Evolutionary conservation across 2,888 invertebrate genomes (phyloP), one percentile per base, ranked within the genome.

Genomic region (Macrosoma leucophasiata): DNA sequence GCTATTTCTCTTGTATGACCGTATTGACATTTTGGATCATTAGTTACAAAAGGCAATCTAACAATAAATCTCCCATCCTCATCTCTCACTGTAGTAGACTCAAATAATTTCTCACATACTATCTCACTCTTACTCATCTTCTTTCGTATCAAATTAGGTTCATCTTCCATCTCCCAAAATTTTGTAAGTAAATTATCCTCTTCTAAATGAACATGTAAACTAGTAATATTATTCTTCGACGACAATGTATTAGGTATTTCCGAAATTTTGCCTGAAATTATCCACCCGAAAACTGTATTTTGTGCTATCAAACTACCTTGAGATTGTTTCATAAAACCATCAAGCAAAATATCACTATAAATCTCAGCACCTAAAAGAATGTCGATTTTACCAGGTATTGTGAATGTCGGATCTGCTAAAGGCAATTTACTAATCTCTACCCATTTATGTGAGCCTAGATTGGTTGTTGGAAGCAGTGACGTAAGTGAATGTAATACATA

Each of bases 91-190:
- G 42, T 43, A 0, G 46, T 51, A 3, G 14, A n/a, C n/a, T 12
- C 5, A 22, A 18, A 50, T 4, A 36, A 13, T 0, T 36, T 32
- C 35, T 52, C 49, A 22, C 46, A 54, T 2, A 5, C 15, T 17
- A 40, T 21, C 19, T 52, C 50, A 26, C 48, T 47, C 2, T 8
- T 13, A 2, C 48, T 43, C 3, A 48, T 33, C 19, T 30, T 43
- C 1, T 29, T 32, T 8, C 1, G 7, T n/a, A n/a, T n/a, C 3
- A 13, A n/a, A 8, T 12, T 22, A 5, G 33, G 29, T 14, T 50
- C 46, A 0, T 44, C 23, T 36, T 55, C 55, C 4, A 53, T 3
- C 13, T 52, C 48, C 50, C 48, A 53, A 39, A 50, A 50, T 10
- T 9, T 33, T 14, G 40, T 43, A 1, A 46, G 7, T 3, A 14